Evolutionary conservation across 2,888 invertebrate species (phyloP).

Genomic region (Nomada fabriciana): DNA sequence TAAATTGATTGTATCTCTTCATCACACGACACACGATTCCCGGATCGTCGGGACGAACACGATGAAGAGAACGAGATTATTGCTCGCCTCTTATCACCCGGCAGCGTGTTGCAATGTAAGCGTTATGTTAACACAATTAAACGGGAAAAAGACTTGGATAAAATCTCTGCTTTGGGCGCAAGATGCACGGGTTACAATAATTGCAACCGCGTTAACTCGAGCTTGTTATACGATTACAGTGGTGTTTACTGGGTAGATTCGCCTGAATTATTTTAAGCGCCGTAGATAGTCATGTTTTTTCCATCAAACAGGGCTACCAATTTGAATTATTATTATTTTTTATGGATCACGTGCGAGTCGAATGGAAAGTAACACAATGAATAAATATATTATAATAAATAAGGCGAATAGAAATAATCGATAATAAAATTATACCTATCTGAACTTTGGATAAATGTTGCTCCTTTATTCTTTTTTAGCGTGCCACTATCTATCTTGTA

Average conservation of each 20-base stretch:
- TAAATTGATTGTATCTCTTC: background rate
- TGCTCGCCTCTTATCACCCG: conserved; percentile 32
- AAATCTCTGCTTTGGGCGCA: conserved; percentile 12
- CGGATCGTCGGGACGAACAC: background rate
- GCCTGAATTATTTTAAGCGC: conserved; percentile 1
- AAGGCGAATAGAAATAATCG: too few species aligned
- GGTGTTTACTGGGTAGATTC: background rate
- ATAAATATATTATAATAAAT: too few species aligned
- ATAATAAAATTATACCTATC: too few species aligned
- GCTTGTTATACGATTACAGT: conserved; percentile 8
- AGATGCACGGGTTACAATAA: background rate
- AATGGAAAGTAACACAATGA: too few species aligned
- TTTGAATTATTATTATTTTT: background rate
- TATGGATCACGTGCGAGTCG: background rate
- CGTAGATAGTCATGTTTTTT: background rate
- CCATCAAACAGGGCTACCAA: background rate
- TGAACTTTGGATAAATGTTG: too few species aligned
- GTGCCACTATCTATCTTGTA: too few species aligned
- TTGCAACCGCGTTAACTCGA: conserved; percentile 12
- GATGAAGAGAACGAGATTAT: conserved; percentile 37
- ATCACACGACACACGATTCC: background rate
- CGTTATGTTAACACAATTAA: conserved; percentile 46
- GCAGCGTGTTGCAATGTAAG: conserved; percentile 19
- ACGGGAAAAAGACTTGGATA: conserved; percentile 23
- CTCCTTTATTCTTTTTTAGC: too few species aligned